A percentile compares a stretch with the other conserved stretches of the same genome.
Evolutionary conservation across 2,797 vertebrate species (phyloP).

Genomic region (Lepidocolaptes lacrymiger): DNA sequence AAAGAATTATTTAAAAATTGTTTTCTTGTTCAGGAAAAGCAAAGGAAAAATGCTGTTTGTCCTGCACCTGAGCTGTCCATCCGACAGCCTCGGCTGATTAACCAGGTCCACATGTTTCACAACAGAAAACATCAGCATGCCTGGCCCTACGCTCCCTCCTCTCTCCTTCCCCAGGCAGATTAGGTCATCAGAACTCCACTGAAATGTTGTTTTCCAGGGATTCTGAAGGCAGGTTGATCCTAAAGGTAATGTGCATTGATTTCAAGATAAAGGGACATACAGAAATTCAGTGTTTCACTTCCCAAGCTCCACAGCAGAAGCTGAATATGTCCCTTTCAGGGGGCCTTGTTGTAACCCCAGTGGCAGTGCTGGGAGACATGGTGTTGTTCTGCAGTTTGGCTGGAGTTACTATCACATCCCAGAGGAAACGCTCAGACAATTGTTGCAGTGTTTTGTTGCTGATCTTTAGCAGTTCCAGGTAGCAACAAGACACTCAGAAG

Average conservation of each 20-base stretch:
- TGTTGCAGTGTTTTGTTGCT: neutral
- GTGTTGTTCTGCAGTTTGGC: neutral
- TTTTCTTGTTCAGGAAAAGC: neutral
- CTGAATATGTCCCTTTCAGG: neutral
- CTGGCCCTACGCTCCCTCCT: neutral
- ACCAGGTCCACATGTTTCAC: neutral
- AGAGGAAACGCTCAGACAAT: neutral
- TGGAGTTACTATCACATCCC: neutral
- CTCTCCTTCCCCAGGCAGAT: neutral
- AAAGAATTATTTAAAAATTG: fast-evolving
- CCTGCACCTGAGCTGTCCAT: neutral
- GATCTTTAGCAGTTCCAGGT: neutral
- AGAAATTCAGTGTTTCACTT: neutral
- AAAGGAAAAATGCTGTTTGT: neutral
- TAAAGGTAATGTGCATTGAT: neutral
- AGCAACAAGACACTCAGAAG: neutral
- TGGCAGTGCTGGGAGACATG: neutral
- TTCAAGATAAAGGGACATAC: neutral
- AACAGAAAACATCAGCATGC: neutral
- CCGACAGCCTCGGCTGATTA: neutral
- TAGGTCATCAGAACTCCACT: neutral
- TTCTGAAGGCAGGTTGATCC: neutral
- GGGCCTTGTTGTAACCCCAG: fast-evolving
- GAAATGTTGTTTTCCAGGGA: conserved; percentile 30
- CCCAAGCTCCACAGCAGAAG: neutral